Evolutionary conservation across 2,797 vertebrate species (phyloP).

Genomic region (Danio tinwini): DNA sequence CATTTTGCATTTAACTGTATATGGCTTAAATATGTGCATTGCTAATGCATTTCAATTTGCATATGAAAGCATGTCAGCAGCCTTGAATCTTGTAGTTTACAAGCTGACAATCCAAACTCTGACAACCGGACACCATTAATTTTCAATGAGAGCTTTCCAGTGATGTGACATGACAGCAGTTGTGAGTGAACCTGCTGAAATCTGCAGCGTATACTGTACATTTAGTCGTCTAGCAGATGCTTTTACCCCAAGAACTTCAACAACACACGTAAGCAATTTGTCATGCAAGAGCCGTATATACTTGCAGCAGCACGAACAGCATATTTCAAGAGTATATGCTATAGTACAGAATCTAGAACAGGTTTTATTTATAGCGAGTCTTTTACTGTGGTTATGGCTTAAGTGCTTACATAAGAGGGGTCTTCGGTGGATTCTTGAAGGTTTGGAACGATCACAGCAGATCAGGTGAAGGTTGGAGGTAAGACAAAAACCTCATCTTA

Average conservation of each 20-base stretch:
- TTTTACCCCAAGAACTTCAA: constrained; percentile 11
- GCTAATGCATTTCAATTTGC: background rate
- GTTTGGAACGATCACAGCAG: background rate
- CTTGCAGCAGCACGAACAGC: background rate
- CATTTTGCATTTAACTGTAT: no score
- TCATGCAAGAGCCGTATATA: constrained; percentile 13
- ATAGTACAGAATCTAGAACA: background rate
- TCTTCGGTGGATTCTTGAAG: background rate
- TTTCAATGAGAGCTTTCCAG: background rate
- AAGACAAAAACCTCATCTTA: no score
- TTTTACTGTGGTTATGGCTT: background rate
- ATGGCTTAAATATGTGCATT: background rate
- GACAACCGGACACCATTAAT: background rate
- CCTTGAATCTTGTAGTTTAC: background rate
- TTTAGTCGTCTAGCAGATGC: background rate
- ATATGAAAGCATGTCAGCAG: background rate
- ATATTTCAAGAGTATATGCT: background rate
- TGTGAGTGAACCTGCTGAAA: background rate
- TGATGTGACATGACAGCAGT: background rate
- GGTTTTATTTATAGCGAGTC: background rate
- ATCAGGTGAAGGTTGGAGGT: background rate
- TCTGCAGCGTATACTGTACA: background rate
- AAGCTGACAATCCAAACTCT: background rate
- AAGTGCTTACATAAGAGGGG: background rate
- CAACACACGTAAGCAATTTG: constrained; percentile 9